phyloP scores from a whole-genome alignment of 2,888 invertebrate species.

The Onthophagus sagittarius region DNA sequence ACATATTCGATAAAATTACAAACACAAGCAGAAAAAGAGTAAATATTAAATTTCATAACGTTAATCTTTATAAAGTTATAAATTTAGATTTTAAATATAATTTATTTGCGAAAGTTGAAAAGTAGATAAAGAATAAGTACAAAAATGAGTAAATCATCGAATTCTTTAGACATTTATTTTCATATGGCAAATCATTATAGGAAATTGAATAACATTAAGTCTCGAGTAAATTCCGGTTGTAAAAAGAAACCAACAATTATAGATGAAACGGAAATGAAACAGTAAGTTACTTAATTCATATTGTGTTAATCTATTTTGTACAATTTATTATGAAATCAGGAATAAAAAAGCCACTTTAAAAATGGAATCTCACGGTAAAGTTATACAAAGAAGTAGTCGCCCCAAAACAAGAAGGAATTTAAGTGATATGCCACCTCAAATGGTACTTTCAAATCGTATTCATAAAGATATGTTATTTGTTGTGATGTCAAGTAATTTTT shows the following conservation, averaged over 20 bases:
- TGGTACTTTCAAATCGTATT: not conserved
- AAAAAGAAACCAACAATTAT: not conserved
- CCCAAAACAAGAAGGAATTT: not conserved
- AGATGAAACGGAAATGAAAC: not conserved
- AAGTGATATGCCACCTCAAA: not conserved
- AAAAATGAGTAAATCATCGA: not conserved
- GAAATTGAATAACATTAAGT: constrained; percentile 32
- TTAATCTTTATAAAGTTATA: too few species aligned
- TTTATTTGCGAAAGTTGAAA: not conserved
- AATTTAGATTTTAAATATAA: too few species aligned
- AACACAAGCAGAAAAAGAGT: too few species aligned
- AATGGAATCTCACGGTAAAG: not conserved
- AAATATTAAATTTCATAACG: too few species aligned
- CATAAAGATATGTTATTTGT: too few species aligned
- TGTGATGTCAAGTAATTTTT: too few species aligned
- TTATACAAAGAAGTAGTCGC: not conserved
- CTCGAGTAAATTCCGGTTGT: not conserved
- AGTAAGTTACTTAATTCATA: not conserved
- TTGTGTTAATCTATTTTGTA: too few species aligned
- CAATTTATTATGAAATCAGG: not conserved
- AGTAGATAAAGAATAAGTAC: not conserved
- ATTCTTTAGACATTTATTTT: constrained; percentile 39
- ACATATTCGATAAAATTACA: too few species aligned
- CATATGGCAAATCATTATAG: constrained; percentile 51
- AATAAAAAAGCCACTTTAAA: not conserved